A percentile compares a stretch with the other conserved stretches of the same genome.
These are phyloP conservation scores for Plectropomus leopardus DNA, from an alignment of 2,113 vertebrate genomes.

Conservation along the genomic window DNA sequence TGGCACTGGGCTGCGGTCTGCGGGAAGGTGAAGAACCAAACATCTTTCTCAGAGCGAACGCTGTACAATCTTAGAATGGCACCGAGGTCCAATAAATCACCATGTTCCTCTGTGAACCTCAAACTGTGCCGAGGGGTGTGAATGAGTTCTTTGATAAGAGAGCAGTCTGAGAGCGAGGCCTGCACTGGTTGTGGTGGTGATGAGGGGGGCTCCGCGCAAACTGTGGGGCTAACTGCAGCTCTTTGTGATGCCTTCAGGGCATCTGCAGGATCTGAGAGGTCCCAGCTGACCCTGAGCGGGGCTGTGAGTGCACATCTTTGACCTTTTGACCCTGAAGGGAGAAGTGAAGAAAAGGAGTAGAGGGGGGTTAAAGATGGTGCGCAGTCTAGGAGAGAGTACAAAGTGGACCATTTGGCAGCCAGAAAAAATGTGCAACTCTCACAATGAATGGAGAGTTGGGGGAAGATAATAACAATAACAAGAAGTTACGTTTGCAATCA, in stretches of 20 bases:
- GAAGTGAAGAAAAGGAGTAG: slow-evolving; percentile 31
- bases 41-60: slow-evolving; percentile 43
- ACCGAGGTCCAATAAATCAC: slow-evolving; percentile 57
- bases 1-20: slow-evolving; percentile 39
- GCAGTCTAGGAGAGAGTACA: slow-evolving; percentile 5
- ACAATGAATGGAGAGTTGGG: slow-evolving; percentile 2
- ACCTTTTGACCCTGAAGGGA: slow-evolving; percentile 52
- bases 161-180: slow-evolving; percentile 18
- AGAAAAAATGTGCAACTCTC: slow-evolving; percentile 8
- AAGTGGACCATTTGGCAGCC: slow-evolving; percentile 42
- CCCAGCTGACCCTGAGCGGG: slow-evolving; percentile 36
- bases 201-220: slow-evolving; percentile 20
- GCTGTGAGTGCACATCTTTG: slow-evolving; percentile 62
- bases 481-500: slow-evolving; percentile 14
- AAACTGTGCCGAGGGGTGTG: slow-evolving; percentile 52
- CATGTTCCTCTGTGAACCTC: slow-evolving; percentile 27
- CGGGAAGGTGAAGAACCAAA: slow-evolving; percentile 39
- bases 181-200: slow-evolving; percentile 4
- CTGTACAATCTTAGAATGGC: slow-evolving; percentile 25
- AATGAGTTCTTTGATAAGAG: slow-evolving; percentile 77
- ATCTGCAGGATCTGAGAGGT: slow-evolving; percentile 47
- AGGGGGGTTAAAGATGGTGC: slow-evolving; percentile 26
- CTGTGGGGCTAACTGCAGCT: slow-evolving; percentile 52
- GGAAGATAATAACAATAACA: background rate
- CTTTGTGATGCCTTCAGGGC: slow-evolving; percentile 53